phyloP scores from a whole-genome alignment of 2,888 invertebrate genomes.

The Penaeus monodon region DNA sequence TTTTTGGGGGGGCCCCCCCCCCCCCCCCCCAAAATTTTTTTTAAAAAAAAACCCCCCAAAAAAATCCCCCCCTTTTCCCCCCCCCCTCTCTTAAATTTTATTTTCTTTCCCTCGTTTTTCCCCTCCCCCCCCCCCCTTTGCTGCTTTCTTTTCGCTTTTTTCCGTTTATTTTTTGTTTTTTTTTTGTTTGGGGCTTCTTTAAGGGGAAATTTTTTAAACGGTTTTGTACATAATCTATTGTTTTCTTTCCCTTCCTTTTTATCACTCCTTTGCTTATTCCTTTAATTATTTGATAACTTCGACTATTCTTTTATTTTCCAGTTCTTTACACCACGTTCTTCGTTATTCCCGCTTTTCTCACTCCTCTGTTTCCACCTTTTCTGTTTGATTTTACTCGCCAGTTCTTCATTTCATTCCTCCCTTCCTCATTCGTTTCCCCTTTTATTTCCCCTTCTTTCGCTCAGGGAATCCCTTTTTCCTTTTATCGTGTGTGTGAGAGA shows the following conservation, averaged over 20 bases:
- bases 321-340: neutral
- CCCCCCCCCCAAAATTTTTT: no score
- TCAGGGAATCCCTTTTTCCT: no score
- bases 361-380: neutral
- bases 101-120: neutral
- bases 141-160: no score
- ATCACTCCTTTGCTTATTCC: neutral
- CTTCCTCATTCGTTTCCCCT: neutral
- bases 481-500: no score
- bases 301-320: neutral
- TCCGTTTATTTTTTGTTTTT: no score
- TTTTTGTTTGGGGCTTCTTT: neutral
- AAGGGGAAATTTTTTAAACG: no score
- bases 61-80: no score
- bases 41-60: no score
- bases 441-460: neutral
- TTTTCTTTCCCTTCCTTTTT: neutral
- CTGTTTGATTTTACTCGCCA: neutral
- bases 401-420: neutral
- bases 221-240: neutral
- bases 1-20: no score
- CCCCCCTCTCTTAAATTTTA: no score
- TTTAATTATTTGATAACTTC: neutral
- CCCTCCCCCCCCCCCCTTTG: neutral
- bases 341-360: neutral